These are phyloP conservation scores for Drosophila erecta DNA, from an alignment of 1,140 invertebrate genomes.

Conservation along the genomic window DNA sequence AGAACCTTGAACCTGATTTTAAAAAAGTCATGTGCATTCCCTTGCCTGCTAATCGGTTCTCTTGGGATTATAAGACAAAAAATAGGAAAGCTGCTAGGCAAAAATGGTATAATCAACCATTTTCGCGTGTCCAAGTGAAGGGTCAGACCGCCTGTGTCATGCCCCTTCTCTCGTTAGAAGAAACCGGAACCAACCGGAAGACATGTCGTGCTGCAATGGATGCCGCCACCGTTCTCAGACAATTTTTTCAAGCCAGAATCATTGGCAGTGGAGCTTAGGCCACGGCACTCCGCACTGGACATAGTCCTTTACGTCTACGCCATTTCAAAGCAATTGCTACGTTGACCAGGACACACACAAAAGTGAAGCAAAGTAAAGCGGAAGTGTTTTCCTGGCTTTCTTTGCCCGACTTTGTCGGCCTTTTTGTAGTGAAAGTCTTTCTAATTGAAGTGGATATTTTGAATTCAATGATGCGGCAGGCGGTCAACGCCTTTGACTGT, in stretches of 20 bases:
- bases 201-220: constrained; percentile 76
- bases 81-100: too few species aligned
- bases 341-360: constrained; percentile 72
- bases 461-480: constrained; percentile 78
- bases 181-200: constrained; percentile 60
- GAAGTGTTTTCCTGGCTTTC: constrained; percentile 76
- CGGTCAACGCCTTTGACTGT: constrained; percentile 76
- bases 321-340: constrained; percentile 80
- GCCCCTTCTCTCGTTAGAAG: neutral
- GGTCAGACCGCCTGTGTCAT: neutral
- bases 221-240: constrained; percentile 55
- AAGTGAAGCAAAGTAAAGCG: constrained; percentile 72
- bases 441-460: constrained; percentile 81
- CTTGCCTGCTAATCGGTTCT: too few species aligned
- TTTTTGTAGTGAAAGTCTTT: constrained; percentile 79
- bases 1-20: too few species aligned
- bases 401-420: constrained; percentile 58
- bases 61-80: too few species aligned
- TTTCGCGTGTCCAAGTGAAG: neutral
- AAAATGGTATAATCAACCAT: too few species aligned
- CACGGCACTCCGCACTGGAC: constrained; percentile 1
- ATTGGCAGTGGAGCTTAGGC: neutral
- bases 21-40: too few species aligned
- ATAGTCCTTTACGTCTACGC: constrained; percentile 68
- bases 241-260: constrained; percentile 49